These are phyloP conservation scores for Sclerurus mexicanus DNA, from an alignment of 2,113 vertebrate species.

Conservation along the genomic window DNA sequence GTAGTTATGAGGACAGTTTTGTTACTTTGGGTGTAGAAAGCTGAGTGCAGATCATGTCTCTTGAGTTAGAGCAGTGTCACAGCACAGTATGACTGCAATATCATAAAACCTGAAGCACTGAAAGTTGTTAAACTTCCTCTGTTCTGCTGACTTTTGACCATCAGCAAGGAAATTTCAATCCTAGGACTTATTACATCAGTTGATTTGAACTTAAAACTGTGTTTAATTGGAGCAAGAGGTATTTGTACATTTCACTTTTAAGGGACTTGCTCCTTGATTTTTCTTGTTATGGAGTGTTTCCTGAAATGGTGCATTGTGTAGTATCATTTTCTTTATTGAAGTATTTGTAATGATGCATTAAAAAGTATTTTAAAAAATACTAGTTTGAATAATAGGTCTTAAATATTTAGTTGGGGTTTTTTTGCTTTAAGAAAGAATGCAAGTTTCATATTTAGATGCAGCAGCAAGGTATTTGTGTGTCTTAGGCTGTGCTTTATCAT, in stretches of 20 bases:
- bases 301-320: not conserved
- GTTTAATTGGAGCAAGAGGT: not conserved
- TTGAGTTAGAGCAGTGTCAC: not conserved
- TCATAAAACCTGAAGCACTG: not conserved
- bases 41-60: not conserved
- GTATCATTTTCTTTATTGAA: not conserved
- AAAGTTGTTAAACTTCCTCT: not conserved
- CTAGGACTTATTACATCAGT: not conserved
- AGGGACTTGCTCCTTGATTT: not conserved
- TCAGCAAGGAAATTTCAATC: not conserved
- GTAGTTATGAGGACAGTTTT: not conserved
- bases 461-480: not conserved
- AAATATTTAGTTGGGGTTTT: not conserved
- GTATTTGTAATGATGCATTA: not conserved
- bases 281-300: not conserved
- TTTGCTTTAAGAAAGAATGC: not conserved
- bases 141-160: not conserved
- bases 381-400: not conserved
- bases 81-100: not conserved
- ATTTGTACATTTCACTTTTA: fast-evolving
- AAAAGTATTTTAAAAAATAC: not conserved
- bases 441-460: not conserved
- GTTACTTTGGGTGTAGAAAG: not conserved
- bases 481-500: not conserved
- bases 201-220: not conserved